Conservation (phyloP, 2,888 invertebrate genomes). For the Macrostomum cliftonense region DNA sequence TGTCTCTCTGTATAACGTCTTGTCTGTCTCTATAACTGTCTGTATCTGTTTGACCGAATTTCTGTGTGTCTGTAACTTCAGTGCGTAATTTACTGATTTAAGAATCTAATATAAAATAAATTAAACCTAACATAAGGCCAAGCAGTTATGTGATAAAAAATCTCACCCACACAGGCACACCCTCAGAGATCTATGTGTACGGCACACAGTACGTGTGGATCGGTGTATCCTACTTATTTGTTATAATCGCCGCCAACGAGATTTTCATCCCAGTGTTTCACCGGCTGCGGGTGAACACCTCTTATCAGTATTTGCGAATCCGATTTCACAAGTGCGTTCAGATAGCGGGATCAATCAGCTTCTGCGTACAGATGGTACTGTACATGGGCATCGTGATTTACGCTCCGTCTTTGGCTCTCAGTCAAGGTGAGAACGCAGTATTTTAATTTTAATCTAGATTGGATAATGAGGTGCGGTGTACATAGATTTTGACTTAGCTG, state of each 20-base stretch:
- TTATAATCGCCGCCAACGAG: conserved; percentile 13
- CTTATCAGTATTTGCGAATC: conserved; percentile 18
- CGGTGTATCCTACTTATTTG: conserved; percentile 22
- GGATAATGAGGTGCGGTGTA: too few species aligned
- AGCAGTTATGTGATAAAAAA: too few species aligned
- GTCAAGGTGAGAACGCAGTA: conserved; percentile 22
- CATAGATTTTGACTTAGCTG: too few species aligned
- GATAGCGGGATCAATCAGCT: conserved; percentile 14
- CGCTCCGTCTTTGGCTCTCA: conserved; percentile 30
- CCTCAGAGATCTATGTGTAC: conserved; percentile 31
- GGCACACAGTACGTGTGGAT: conserved; percentile 19
- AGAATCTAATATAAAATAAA: too few species aligned
- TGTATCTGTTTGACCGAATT: too few species aligned
- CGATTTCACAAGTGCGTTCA: conserved; percentile 17
- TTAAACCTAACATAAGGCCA: too few species aligned
- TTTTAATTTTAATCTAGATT: too few species aligned
- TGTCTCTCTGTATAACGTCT: too few species aligned
- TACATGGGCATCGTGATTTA: conserved; percentile 35
- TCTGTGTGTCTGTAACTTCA: too few species aligned
- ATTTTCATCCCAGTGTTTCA: conserved; percentile 11
- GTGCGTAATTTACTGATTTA: too few species aligned
- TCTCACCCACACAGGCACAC: conserved; percentile 18
- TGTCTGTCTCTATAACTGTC: too few species aligned
- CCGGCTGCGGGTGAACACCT: conserved; percentile 6
- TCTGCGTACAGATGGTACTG: conserved; percentile 23